phyloP scores from a whole-genome alignment of 2,113 vertebrate species.

The Amazona guildingii region DNA sequence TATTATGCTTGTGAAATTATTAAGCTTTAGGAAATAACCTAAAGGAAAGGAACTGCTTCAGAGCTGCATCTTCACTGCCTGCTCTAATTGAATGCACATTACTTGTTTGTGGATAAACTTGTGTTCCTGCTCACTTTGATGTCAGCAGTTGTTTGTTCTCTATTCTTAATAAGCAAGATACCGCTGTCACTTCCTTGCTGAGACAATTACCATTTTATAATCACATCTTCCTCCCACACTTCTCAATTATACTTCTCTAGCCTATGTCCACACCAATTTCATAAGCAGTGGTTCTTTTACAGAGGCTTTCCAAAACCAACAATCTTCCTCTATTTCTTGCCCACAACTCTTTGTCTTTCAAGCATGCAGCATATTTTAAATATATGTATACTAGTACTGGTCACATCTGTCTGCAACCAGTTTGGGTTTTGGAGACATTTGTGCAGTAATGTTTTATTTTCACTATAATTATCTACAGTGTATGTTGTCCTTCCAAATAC shows the following conservation, averaged over 20 bases:
- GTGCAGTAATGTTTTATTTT: constrained; percentile 38
- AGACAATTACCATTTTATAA: background rate
- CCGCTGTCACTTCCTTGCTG: background rate
- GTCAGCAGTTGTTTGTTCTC: background rate
- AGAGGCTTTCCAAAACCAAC: constrained; percentile 18
- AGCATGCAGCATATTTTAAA: constrained; percentile 21
- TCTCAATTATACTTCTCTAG: background rate
- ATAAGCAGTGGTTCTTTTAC: background rate
- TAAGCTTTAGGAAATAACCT: background rate
- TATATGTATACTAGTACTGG: constrained; percentile 11
- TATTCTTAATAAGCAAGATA: background rate
- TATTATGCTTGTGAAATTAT: background rate
- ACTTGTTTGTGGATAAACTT: background rate
- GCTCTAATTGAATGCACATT: background rate
- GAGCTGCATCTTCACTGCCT: background rate
- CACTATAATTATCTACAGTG: constrained; percentile 64
- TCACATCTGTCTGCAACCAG: constrained; percentile 54
- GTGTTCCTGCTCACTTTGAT: background rate
- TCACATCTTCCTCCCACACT: background rate
- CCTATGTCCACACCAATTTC: background rate
- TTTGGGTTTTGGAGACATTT: constrained; percentile 50
- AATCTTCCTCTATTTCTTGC: constrained; percentile 8
- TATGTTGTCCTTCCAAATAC: constrained; percentile 66
- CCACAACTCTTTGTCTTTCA: constrained; percentile 13
- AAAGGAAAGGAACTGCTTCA: background rate